Percentiles rank a stretch among this genome's conserved stretches.
These are phyloP conservation scores for Labroides dimidiatus DNA, from an alignment of 2,797 vertebrate species.

Conservation along the genomic window DNA sequence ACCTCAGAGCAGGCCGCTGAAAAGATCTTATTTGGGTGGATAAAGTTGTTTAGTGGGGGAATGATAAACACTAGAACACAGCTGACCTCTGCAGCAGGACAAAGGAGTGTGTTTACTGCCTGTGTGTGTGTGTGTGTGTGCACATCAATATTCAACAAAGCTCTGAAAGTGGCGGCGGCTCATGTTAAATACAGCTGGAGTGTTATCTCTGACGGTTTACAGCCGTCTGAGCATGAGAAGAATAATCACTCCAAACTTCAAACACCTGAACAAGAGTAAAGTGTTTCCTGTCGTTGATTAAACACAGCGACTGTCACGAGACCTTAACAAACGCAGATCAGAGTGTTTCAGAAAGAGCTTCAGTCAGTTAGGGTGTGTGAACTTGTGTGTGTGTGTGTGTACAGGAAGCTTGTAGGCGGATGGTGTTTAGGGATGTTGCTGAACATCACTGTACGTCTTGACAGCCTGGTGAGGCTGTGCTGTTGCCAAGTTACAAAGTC, in stretches of 20 bases:
- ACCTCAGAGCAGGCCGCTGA: conserved; percentile 52
- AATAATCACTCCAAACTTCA: conserved; percentile 38
- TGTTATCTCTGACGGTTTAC: conserved; percentile 35
- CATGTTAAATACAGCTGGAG: conserved; percentile 30
- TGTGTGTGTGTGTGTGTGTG: neutral
- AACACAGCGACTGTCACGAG: neutral
- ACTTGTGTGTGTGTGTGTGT: conserved; percentile 8
- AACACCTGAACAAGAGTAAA: too few relatives aligned
- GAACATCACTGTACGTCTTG: conserved; percentile 24
- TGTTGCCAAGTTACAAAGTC: conserved; percentile 53
- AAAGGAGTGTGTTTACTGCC: conserved; percentile 4
- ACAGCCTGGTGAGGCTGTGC: conserved; percentile 17
- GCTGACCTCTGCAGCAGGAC: neutral
- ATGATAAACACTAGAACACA: conserved; percentile 28
- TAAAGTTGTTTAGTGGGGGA: conserved; percentile 50
- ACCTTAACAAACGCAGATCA: neutral
- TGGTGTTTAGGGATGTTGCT: neutral
- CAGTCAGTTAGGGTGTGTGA: conserved; percentile 8
- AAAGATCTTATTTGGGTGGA: conserved; percentile 70
- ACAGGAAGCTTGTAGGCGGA: conserved; percentile 11
- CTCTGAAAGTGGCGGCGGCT: conserved; percentile 23
- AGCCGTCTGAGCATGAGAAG: conserved; percentile 5
- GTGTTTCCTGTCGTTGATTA: neutral
- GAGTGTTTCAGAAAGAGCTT: neutral
- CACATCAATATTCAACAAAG: conserved; percentile 34